Percentiles rank a stretch among this genome's conserved stretches.
These are phyloP conservation scores for Prostheceraeus crozeri DNA, from an alignment of 2,888 invertebrate species.

Conservation along the genomic window DNA sequence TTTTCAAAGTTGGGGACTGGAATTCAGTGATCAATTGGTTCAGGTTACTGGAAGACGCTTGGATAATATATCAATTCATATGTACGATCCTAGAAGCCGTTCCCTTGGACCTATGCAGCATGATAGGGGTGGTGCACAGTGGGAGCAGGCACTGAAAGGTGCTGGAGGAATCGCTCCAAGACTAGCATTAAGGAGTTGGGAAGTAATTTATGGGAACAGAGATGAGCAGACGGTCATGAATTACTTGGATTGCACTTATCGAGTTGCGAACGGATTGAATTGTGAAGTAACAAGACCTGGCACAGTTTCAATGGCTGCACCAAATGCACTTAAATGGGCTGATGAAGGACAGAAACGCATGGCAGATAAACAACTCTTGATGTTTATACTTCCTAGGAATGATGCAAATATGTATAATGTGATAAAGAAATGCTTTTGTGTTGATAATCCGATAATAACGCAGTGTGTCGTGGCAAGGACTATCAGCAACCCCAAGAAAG, in stretches of 20 bases:
- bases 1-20: conserved; percentile 64
- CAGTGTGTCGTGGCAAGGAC: conserved; percentile 59
- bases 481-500: conserved; percentile 39
- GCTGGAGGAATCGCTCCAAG: conserved; percentile 41
- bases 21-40: conserved; percentile 64
- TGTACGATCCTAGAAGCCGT: background rate
- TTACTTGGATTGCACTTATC: conserved; percentile 47
- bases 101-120: background rate
- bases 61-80: conserved; percentile 45
- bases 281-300: conserved; percentile 7
- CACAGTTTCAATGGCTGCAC: no score
- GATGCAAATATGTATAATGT: no score
- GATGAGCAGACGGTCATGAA: conserved; percentile 45
- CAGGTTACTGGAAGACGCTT: conserved; percentile 65
- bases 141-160: conserved; percentile 1
- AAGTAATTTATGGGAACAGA: conserved; percentile 46
- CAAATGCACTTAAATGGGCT: no score
- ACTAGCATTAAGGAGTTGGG: conserved; percentile 50
- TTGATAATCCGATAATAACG: no score
- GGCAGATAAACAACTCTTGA: no score
- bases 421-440: no score
- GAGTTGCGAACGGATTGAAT: conserved; percentile 44
- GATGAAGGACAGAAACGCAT: no score
- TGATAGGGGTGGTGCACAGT: background rate
- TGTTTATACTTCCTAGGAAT: no score